phyloP scores from a whole-genome alignment of 2,888 invertebrate genomes.

The Tetranychus truncatus region DNA sequence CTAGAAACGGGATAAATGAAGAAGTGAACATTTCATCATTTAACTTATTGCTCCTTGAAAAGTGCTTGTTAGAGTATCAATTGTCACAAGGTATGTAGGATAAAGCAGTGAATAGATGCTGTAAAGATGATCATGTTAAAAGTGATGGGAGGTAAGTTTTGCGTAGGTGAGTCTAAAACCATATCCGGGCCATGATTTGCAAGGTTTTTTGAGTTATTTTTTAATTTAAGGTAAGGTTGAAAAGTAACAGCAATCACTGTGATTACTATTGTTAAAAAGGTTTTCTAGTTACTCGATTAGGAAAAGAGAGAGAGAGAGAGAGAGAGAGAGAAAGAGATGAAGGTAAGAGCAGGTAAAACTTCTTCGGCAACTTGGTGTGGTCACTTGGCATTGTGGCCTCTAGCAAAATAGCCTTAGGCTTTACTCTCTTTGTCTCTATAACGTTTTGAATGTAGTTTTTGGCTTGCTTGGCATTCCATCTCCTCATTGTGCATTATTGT shows the following conservation, averaged over 20 bases:
- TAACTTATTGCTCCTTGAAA: no score
- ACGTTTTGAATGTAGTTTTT: neutral
- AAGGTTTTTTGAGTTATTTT: neutral
- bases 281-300: constrained; percentile 1
- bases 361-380: neutral
- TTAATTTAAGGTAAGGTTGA: neutral
- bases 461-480: neutral
- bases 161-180: neutral
- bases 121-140: neutral
- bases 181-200: neutral
- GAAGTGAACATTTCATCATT: no score
- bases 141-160: neutral
- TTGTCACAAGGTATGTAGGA: neutral
- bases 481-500: neutral
- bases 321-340: neutral
- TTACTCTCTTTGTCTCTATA: neutral
- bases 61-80: neutral
- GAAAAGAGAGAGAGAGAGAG: neutral
- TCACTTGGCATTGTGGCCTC: neutral
- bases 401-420: neutral
- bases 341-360: neutral
- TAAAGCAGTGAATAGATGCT: neutral
- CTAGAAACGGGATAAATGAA: no score
- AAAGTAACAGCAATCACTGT: neutral
- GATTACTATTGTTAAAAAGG: constrained; percentile 1